These are phyloP conservation scores for Synanthedon myopaeformis DNA, from an alignment of 2,888 invertebrate species.

Conservation along the genomic window DNA sequence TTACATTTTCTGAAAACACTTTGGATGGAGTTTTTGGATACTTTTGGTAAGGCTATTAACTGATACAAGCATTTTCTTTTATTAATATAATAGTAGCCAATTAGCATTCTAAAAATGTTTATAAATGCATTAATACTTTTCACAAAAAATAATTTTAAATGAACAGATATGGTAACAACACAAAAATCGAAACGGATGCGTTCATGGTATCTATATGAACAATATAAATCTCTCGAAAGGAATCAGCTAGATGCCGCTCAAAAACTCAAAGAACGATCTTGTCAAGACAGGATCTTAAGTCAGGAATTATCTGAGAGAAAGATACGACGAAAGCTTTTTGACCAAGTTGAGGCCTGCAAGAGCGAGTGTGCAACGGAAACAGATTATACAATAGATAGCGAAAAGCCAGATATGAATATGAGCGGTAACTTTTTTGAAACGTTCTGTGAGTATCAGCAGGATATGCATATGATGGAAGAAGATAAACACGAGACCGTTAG, in stretches of 20 bases:
- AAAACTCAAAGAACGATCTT: slow-evolving; percentile 36
- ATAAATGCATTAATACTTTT: not conserved
- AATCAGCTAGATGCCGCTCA: slow-evolving; percentile 45
- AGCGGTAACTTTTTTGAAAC: slow-evolving; percentile 44
- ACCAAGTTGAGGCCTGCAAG: slow-evolving; percentile 24
- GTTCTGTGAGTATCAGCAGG: slow-evolving; percentile 31
- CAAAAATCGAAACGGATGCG: slow-evolving; percentile 47
- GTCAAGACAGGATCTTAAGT: slow-evolving; percentile 41
- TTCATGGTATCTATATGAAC: slow-evolving; percentile 61
- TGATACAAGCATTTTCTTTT: too few relatives aligned
- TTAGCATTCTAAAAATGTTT: not conserved
- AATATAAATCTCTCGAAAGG: slow-evolving; percentile 49
- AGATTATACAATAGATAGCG: slow-evolving; percentile 14
- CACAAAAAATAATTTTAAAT: not conserved
- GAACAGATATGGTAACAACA: slow-evolving; percentile 33
- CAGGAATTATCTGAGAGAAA: slow-evolving; percentile 44
- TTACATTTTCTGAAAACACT: slow-evolving; percentile 1
- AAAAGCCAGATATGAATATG: slow-evolving; percentile 17
- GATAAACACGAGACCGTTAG: slow-evolving; percentile 9
- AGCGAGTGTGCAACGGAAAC: slow-evolving; percentile 25
- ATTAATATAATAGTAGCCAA: too few relatives aligned
- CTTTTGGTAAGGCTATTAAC: slow-evolving; percentile 27
- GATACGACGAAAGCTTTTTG: slow-evolving; percentile 36
- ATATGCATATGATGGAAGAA: slow-evolving; percentile 17
- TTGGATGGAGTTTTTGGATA: slow-evolving; percentile 51